Conservation (phyloP, 2,888 invertebrate species). For the Siphlonurus alternatus region DNA sequence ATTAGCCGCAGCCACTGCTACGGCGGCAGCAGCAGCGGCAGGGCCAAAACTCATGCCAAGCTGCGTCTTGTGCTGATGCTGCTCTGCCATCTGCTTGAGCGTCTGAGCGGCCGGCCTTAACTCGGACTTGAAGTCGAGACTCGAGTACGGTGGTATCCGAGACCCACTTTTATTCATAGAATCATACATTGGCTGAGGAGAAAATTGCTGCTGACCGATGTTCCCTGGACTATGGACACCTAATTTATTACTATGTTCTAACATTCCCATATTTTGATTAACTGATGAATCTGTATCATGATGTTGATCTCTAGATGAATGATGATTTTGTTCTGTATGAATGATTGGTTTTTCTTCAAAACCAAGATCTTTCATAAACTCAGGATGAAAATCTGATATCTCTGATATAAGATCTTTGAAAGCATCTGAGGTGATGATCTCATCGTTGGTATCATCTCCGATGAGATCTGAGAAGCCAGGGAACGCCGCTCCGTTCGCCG, state of each 20-base stretch:
- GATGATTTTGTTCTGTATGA: background rate
- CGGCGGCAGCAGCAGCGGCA: conserved; percentile 29
- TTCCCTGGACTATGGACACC: conserved; percentile 22
- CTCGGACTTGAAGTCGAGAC: conserved; percentile 37
- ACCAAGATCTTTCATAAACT: conserved; percentile 62
- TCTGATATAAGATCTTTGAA: conserved; percentile 79
- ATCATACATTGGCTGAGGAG: background rate
- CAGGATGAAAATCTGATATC: conserved; percentile 64
- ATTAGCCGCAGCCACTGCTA: conserved; percentile 25
- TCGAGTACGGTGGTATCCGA: conserved; percentile 14
- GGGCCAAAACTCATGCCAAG: conserved; percentile 38
- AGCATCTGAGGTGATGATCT: conserved; percentile 53
- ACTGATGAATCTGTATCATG: background rate
- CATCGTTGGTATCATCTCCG: conserved; percentile 67
- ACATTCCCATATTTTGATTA: background rate
- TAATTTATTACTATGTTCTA: background rate
- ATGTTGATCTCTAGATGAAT: background rate
- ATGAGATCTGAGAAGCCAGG: conserved; percentile 65
- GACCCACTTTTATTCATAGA: background rate
- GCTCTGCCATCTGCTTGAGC: conserved; percentile 92
- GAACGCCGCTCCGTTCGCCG: conserved; percentile 51
- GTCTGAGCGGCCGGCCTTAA: conserved; percentile 88
- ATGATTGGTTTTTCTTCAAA: conserved; percentile 36
- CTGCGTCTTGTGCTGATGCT: conserved; percentile 74
- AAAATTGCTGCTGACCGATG: conserved; percentile 11